phyloP scores from a whole-genome alignment of 2,797 vertebrate species.

The Aplochiton taeniatus region DNA sequence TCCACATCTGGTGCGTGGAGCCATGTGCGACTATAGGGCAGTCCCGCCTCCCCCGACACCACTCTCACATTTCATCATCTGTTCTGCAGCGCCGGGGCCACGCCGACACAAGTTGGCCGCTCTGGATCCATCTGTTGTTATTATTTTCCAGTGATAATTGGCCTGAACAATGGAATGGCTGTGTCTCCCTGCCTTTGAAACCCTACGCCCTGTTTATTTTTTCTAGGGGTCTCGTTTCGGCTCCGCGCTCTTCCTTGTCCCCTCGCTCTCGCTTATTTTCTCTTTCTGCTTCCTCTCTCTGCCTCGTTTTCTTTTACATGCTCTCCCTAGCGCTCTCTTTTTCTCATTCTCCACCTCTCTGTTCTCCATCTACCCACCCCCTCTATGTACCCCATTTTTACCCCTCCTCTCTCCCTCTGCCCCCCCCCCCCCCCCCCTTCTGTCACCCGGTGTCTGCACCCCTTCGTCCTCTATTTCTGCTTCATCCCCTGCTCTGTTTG shows the following conservation, averaged over 20 bases:
- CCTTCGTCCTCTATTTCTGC: neutral
- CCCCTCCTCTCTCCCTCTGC: slow-evolving; percentile 54
- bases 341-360: slow-evolving; percentile 66
- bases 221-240: slow-evolving; percentile 84
- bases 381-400: slow-evolving; percentile 45
- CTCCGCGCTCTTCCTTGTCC: slow-evolving; percentile 8
- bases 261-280: neutral
- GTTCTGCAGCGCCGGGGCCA: slow-evolving; percentile 83
- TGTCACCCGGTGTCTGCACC: slow-evolving; percentile 52
- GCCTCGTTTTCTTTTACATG: slow-evolving; percentile 42
- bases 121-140: slow-evolving; percentile 99
- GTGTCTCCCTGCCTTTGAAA: slow-evolving; percentile 95
- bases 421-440: slow-evolving; percentile 16
- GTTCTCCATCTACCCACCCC: neutral
- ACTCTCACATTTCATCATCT: slow-evolving; percentile 79
- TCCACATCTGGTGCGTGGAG: slow-evolving; percentile 92
- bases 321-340: slow-evolving; percentile 62
- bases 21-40: slow-evolving; percentile 74
- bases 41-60: slow-evolving; percentile 67
- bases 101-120: slow-evolving; percentile 90
- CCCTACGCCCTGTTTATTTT: slow-evolving; percentile 95
- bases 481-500: slow-evolving; percentile 62
- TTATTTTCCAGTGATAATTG: slow-evolving; percentile 99
- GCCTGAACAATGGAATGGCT: slow-evolving; percentile 99
- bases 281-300: slow-evolving; percentile 12